Evolutionary conservation across 64 coral and sea anemone species (phyloP), one percentile per base, ranked within the genome.

Genomic region (Montipora foliosa): DNA sequence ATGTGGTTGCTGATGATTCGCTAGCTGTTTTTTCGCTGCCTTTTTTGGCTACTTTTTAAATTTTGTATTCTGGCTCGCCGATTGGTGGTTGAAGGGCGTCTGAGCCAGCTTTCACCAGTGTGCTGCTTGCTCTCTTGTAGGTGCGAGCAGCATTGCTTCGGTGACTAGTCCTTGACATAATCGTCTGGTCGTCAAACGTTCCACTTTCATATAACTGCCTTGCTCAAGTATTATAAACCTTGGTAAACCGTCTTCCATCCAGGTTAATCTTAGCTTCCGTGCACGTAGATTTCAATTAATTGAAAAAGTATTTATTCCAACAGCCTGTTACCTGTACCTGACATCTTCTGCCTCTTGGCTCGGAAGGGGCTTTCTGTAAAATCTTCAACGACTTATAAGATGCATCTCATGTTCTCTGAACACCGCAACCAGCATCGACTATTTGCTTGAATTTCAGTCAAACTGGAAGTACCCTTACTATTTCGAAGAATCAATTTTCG

Each of bases 271-370:
- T 81, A 17, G 79, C 79, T 49, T 49, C 79, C 55, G 79, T 53
- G 55, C 79, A 20, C 79, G 58, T 81, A 20, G 79, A 81, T 53
- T 57, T 81, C n/a, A 81, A 81, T 49, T 81, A 81, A 15, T 81
- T 78, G 76, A 78, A n/a, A 78, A 78, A 78, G 76, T 48, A 78
- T 78, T 78, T 78, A 78, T 78, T 78, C 76, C 76, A 47, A 78
- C 76, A 12, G 76, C 17, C 67, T 57, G 53, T 57, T 57, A 1
- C 53, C 53, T 6, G 53, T 57, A 57, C 53, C 5, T 70, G 76
- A 46, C 29, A 50, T 45, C 37, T 78, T 10, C 76, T 47, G 12
- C 76, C 48, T 78, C 76, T 78, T 37, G 19, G 48, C 48, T 78
- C 48, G 76, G 76, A 78, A 78, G 76, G 8, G 76, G 76, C 76